phyloP scores from a whole-genome alignment of 1,140 invertebrate species.

The roundworm (Caenorhabditis elegans) region WBcel235 BX284605.5:6225001-6225500 shows the following conservation, averaged over 20 bases:
- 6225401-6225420: no score
- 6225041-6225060: neutral
- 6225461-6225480: no score
- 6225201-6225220: neutral
- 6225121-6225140: neutral
- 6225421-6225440: no score
- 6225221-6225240: neutral
- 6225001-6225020: neutral
- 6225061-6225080: constrained; percentile 12
- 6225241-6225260: neutral
- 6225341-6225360: no score
- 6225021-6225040: neutral
- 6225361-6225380: no score
- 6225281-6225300: neutral
- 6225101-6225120: neutral
- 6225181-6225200: neutral
- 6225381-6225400: no score
- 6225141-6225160: constrained; percentile 25
- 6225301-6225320: neutral
- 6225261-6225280: no score
- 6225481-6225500: neutral
- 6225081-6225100: neutral
- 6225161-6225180: neutral
- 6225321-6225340: neutral
- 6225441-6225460: no score